A percentile compares a stretch with the other conserved stretches of the same genome.
Conservation (phyloP, 1,140 invertebrate species). For the Caenorhabditis briggsae region DNA sequence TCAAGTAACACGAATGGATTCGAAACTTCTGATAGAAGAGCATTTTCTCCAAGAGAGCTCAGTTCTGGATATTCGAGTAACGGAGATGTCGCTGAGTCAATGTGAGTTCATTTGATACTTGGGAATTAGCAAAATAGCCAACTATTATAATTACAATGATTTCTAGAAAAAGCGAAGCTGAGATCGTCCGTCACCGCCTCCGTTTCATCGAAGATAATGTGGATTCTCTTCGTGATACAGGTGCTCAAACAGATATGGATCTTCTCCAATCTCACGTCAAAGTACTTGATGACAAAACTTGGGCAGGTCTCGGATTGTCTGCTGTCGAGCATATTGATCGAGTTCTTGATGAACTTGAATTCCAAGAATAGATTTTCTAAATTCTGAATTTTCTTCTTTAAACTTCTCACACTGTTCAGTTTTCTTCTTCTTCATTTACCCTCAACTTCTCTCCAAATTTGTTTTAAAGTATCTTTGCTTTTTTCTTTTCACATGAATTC, state of each 20-base stretch:
- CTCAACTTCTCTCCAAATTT: background rate
- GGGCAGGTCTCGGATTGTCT: conserved; percentile 57
- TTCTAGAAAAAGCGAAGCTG: conserved; percentile 39
- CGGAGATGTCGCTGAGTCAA: conserved; percentile 37
- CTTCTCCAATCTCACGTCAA: conserved; percentile 31
- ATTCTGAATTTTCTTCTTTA: background rate
- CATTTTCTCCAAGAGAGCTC: conserved; percentile 35
- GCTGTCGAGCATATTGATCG: conserved; percentile 62
- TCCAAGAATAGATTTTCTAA: background rate
- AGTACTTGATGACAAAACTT: conserved; percentile 58
- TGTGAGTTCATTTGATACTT: background rate
- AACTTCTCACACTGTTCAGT: conserved; percentile 32
- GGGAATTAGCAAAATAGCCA: background rate
- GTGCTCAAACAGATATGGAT: conserved; percentile 58
- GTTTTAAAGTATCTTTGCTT: background rate
- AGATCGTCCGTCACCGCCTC: conserved; percentile 52
- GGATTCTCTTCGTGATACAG: conserved; percentile 45
- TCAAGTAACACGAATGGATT: conserved; percentile 42
- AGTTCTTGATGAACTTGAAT: conserved; percentile 61
- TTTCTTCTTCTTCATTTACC: background rate
- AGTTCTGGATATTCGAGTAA: conserved; percentile 52
- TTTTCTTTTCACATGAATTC: background rate
- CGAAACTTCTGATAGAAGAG: conserved; percentile 23
- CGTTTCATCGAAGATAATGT: conserved; percentile 50
- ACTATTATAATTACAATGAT: background rate